Conservation (phyloP, 2,888 invertebrate species). For the Artemia sinica region DNA sequence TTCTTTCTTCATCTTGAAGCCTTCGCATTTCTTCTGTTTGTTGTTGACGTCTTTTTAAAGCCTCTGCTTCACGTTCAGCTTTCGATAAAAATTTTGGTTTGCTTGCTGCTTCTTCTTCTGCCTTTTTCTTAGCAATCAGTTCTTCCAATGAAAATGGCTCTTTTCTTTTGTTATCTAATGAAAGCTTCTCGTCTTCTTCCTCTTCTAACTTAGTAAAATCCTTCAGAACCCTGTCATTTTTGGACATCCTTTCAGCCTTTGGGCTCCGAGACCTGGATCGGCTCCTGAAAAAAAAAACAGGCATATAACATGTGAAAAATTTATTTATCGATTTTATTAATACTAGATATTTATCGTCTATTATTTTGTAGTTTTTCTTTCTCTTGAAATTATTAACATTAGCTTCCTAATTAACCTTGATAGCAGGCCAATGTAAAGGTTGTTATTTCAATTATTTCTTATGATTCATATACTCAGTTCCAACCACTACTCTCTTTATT, state of each 20-base stretch:
- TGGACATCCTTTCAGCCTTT: neutral
- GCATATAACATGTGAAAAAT: no score
- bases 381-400: no score
- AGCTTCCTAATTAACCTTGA: no score
- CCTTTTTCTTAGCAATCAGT: constrained; percentile 81
- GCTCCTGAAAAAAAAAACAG: no score
- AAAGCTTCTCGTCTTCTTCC: constrained; percentile 27
- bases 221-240: neutral
- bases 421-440: no score
- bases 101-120: constrained; percentile 79
- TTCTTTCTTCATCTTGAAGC: constrained; percentile 48
- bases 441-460: no score
- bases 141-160: constrained; percentile 94
- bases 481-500: no score
- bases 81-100: constrained; percentile 95
- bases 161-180: constrained; percentile 35
- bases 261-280: neutral
- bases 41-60: constrained; percentile 69
- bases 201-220: constrained; percentile 33
- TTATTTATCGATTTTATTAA: no score
- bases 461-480: no score
- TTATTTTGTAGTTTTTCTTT: no score
- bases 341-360: no score
- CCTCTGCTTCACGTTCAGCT: constrained; percentile 78
- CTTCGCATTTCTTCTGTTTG: constrained; percentile 66